Conservation (phyloP, 2,113 vertebrate genomes). For the Terrapene triunguis region DNA sequence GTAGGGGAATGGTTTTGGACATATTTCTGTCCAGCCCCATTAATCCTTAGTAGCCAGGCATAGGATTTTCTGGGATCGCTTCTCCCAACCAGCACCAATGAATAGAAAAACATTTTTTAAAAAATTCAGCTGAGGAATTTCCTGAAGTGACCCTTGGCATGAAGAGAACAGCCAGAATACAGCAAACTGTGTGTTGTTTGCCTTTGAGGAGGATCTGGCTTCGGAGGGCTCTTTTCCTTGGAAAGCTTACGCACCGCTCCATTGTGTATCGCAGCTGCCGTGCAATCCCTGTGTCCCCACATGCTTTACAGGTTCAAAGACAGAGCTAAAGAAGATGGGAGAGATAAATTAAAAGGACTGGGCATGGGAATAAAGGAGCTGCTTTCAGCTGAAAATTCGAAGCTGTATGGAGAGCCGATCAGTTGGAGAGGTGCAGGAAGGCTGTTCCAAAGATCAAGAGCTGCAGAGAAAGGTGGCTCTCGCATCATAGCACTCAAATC, state of each 20-base stretch:
- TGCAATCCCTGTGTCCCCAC: constrained; percentile 16
- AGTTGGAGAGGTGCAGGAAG: neutral
- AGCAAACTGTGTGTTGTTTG: neutral
- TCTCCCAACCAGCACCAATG: constrained; percentile 34
- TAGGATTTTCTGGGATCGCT: constrained; percentile 46
- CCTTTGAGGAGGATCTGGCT: neutral
- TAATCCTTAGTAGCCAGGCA: neutral
- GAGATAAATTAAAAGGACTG: constrained; percentile 16
- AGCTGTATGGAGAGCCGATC: neutral
- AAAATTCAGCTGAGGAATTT: constrained; percentile 64
- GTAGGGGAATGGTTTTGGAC: neutral
- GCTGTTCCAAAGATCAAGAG: neutral
- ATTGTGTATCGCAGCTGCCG: neutral
- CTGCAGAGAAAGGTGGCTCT: neutral
- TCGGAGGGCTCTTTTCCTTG: accelerated
- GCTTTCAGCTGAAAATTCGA: neutral
- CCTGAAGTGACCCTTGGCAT: constrained; percentile 47
- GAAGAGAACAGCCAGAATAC: neutral
- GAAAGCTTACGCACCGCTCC: neutral
- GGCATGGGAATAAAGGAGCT: neutral
- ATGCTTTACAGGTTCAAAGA: neutral
- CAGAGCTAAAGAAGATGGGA: neutral
- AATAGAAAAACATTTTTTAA: constrained; percentile 16
- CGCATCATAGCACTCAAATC: neutral
- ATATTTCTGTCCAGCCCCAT: neutral